Percentiles rank a stretch among this genome's conserved stretches.
These are phyloP conservation scores for Idaea dimidiata DNA, from an alignment of 2,888 invertebrate species.

Conservation along the genomic window DNA sequence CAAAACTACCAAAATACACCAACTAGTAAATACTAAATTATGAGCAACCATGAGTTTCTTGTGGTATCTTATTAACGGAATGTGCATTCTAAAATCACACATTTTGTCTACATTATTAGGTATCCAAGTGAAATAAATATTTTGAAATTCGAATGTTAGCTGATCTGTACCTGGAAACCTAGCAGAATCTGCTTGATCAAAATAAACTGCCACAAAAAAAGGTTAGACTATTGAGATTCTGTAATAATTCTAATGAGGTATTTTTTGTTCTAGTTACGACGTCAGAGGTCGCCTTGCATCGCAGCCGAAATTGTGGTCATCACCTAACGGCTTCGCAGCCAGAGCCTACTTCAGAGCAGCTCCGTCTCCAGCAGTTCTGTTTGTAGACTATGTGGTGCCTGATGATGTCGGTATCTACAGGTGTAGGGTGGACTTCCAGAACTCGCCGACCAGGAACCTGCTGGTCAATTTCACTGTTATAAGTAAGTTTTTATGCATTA, in stretches of 20 bases:
- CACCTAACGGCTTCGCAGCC: conserved; percentile 86
- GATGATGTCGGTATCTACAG: conserved; percentile 91
- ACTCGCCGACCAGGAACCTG: conserved; percentile 92
- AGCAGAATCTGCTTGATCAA: too few relatives aligned
- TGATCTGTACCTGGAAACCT: too few relatives aligned
- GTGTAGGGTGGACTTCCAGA: conserved; percentile 94
- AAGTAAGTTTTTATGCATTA: conserved; percentile 82
- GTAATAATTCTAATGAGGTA: background rate
- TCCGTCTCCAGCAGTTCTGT: conserved; percentile 87
- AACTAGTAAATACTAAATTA: too few relatives aligned
- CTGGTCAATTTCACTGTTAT: conserved; percentile 94
- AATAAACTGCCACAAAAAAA: too few relatives aligned
- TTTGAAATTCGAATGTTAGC: too few relatives aligned
- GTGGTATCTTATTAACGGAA: too few relatives aligned
- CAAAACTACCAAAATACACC: too few relatives aligned
- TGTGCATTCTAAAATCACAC: too few relatives aligned
- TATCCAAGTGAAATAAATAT: too few relatives aligned
- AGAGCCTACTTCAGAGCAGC: conserved; percentile 89
- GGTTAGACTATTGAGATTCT: background rate
- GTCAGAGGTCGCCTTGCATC: conserved; percentile 86
- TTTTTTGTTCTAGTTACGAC: conserved; percentile 82
- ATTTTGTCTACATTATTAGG: too few relatives aligned
- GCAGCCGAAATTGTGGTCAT: conserved; percentile 91
- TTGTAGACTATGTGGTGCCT: conserved; percentile 86
- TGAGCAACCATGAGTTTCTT: too few relatives aligned